Evolutionary conservation across 2,888 invertebrate genomes (phyloP), one percentile per base, ranked within the genome.

Genomic region (Xanthorhoe designata): DNA sequence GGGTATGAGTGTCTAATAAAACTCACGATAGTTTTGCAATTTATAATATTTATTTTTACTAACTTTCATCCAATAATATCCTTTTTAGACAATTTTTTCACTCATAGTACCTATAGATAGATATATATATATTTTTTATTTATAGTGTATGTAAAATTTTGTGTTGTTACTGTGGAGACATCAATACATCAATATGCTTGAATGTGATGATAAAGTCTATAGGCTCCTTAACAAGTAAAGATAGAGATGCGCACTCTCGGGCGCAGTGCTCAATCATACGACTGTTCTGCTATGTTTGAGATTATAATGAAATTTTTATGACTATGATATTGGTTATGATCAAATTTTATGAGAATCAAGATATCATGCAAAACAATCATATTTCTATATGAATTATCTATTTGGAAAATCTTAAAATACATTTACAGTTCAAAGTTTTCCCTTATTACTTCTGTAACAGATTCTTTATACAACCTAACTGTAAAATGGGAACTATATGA

Each of bases 281-380:
- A 91, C 91, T 86, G 90, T 87, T 85, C 85, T 82, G 85, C 85
- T 91, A 91, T 91, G 89, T 90, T 79, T 78, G 79, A 88, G 86
- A 88, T 91, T 91, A 91, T 89, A 91, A 91, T 88, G 90, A 91
- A 90, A 90, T 85, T 91, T 92, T 91, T 90, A 90, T 86, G 81
- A 82, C 86, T 87, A 85, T 79, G 82, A 83, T 87, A 83, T 82
- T 82, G 75, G 81, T 83, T 89, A 82, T 79, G 76, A 85, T 86
- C 83, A 81, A 79, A 74, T 76, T 80, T 78, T 73, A 70, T 66
- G 69, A 61, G 73, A 76, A 81, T 83, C 81, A 80, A 79, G 74
- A 81, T 78, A 72, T 77, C 70, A 77, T 72, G 73, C 63, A 61
- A 53, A 58, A 59, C 55, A 61, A 61, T 50, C 42, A 19, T 38